Evolutionary conservation across 1,140 invertebrate genomes (phyloP), one percentile per base, ranked within the genome.

Genomic region (Venturia canescens): DNA sequence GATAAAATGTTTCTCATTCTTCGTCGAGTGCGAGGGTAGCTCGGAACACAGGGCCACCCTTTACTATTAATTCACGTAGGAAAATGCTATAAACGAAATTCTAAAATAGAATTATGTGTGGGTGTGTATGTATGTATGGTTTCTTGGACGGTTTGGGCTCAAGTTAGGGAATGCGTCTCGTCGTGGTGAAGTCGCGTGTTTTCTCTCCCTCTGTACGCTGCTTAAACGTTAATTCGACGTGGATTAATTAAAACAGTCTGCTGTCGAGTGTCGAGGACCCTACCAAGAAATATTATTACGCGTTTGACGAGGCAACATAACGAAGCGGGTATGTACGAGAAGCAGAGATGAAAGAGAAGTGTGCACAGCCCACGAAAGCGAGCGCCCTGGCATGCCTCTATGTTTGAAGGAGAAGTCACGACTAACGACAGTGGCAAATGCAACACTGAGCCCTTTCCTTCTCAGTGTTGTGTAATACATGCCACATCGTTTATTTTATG

Each of bases 221-320:
- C 78, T 85, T 77, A 84, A 83, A 79, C 80, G 72, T 86, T 86
- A 86, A 86, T 87, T 85, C 72, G 83, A 83, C 81, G 84, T 78
- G 80, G 82, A 86, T 86, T 87, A 87, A 87, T 87, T 87, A 86
- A 87, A 87, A 87, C 82, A 83, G 83, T 86, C 86, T 60, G 66
- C 78, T 16, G 71, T 74, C 71, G 70, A 48, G 71, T 21, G 71
- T 50, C 15, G 48, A 74, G 48, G 71, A 74, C 44, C 71, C 71
- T 74, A 15, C 6, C 44, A 26, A 15, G 71, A 74, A 74, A 74
- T 74, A 74, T 53, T 74, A 74, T 74, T 74, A 16, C 71, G 71
- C 23, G 23, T 53, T 44, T 53, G 44, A 74, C 44, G 80, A 69
- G 53, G 66, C 48, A 23, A 31, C 57, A 50, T 74, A 67, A 67